phyloP scores from a whole-genome alignment of 2,888 invertebrate genomes.

The Drosophila leonis region DNA sequence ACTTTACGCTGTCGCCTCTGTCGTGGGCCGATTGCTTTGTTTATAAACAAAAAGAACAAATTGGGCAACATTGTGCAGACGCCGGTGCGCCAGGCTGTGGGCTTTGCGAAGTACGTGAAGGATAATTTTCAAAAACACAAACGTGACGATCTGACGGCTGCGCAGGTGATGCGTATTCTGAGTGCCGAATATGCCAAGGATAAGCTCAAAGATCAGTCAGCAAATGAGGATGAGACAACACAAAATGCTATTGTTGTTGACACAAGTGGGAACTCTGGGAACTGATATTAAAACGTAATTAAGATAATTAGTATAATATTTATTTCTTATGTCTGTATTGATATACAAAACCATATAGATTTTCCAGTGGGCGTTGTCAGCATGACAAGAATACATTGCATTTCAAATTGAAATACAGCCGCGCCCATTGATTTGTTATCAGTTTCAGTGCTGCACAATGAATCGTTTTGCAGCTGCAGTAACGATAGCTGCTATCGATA shows the following conservation, averaged over 20 bases:
- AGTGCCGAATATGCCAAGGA: conserved; percentile 80
- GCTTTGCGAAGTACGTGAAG: conserved; percentile 85
- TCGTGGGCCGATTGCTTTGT: conserved; percentile 81
- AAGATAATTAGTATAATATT: too few species aligned
- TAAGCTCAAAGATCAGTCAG: conserved; percentile 20
- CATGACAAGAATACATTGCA: background rate
- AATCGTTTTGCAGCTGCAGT: background rate
- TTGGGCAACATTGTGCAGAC: conserved; percentile 79
- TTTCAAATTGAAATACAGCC: too few species aligned
- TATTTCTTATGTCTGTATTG: background rate
- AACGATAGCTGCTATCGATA: background rate
- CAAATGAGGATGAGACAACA: conserved; percentile 2
- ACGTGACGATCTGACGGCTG: conserved; percentile 78
- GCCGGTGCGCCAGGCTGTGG: conserved; percentile 81
- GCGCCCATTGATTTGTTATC: conserved; percentile 5
- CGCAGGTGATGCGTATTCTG: conserved; percentile 84
- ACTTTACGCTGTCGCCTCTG: conserved; percentile 83
- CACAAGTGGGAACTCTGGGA: too few species aligned
- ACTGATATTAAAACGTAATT: too few species aligned
- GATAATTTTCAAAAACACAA: conserved; percentile 84
- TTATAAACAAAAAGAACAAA: conserved; percentile 84
- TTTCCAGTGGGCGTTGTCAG: background rate
- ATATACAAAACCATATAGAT: background rate
- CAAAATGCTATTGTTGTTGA: conserved; percentile 18
- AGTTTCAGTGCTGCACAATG: conserved; percentile 12